Base-by-base conservation (phyloP, 2,888 invertebrate species). In the Drosophila ochracea region DNA sequence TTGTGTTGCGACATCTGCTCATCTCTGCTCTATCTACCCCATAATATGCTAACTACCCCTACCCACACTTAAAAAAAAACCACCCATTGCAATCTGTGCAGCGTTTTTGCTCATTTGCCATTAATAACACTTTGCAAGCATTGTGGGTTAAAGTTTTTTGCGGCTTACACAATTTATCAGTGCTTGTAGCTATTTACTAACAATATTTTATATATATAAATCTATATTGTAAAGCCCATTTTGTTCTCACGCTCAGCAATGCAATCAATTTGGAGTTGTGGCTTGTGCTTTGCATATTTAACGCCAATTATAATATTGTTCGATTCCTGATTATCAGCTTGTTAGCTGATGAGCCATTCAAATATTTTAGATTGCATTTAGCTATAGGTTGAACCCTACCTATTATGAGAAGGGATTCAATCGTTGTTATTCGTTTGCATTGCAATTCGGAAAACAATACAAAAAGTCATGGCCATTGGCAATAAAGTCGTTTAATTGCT, bases 71-170 rank as follows among this genome's bases (percentile, higher is more conserved):
- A 13, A 1, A 21, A 21, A 21, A 21, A 5, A 43, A n/a, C 0
- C 11, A 13, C 3, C 13, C 16, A 4, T 33, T 37, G 52, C 58
- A 54, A 52, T 37, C 37, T 43, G 65, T 31, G 53, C 31, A 31
- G 21, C 28, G 31, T n/a, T 52, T 50, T 21, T 30, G 52, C 53
- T 69, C 68, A 78, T 73, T 73, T 67, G 60, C 73, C 55, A 73
- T 75, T 79, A 83, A 83, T 73, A 67, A 67, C 66, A 81, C 55
- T 87, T 73, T 66, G 73, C 33, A 61, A 19, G 52, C 72, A 79
- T 69, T 68, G 65, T 59, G 39, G 62, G 25, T 58, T 53, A 30
- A 13, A 62, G 57, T 71, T 68, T 71, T 43, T 54, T 61, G 37
- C 61, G 63, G 57, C 65, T 73, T 30, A 55, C 28, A 52, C 64